Conservation (phyloP, 1,140 invertebrate genomes). For the Halictus rubicundus region DNA sequence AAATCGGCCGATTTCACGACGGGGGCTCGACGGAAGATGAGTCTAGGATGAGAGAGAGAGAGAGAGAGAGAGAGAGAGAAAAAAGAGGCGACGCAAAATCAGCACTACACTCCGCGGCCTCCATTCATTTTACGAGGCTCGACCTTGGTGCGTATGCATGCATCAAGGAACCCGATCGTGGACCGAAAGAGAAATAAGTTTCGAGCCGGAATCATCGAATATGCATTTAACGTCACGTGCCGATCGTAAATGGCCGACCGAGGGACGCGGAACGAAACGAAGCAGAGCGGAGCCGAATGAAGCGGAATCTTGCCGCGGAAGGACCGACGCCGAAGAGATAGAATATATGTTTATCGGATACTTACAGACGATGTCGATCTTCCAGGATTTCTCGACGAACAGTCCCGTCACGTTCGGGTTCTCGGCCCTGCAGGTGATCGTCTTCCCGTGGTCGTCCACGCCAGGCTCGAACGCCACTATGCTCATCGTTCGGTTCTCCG, state of each 20-base stretch:
- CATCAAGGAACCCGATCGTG: neutral
- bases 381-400: conserved; percentile 90
- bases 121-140: conserved; percentile 41
- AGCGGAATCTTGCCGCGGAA: neutral
- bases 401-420: conserved; percentile 91
- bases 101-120: neutral
- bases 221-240: conserved; percentile 43
- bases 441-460: conserved; percentile 86
- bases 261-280: neutral
- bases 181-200: conserved; percentile 9
- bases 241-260: conserved; percentile 11
- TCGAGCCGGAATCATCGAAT: conserved; percentile 42
- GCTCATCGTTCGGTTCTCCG: conserved; percentile 91
- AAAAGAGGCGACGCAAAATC: too few relatives aligned
- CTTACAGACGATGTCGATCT: conserved; percentile 94
- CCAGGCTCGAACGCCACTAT: conserved; percentile 88
- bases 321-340: neutral
- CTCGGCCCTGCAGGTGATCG: conserved; percentile 87
- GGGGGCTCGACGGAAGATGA: conserved; percentile 45
- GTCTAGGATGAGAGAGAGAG: neutral
- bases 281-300: neutral
- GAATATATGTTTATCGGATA: conserved; percentile 72
- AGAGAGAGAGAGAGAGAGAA: conserved; percentile 12
- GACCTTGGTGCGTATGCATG: conserved; percentile 23
- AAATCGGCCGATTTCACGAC: conserved; percentile 56